A percentile compares a stretch with the other conserved stretches of the same genome.
Evolutionary conservation across 1,140 invertebrate species (phyloP).

Genomic region (Tetragnatha versicolor): DNA sequence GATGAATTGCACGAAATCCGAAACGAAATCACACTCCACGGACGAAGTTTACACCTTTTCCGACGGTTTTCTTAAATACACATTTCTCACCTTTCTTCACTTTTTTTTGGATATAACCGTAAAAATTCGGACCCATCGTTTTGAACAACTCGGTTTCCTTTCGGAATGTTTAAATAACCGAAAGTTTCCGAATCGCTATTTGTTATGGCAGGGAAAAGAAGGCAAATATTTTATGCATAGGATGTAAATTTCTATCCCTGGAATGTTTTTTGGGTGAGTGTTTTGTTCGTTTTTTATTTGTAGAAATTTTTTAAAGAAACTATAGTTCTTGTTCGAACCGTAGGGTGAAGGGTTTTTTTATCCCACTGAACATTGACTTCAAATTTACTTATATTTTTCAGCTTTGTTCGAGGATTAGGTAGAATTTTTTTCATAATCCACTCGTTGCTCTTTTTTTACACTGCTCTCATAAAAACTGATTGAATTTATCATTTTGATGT

Average conservation of each 20-base stretch:
- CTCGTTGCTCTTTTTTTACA: too few relatives aligned
- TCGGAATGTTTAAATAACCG: conserved; percentile 22
- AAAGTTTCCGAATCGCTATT: conserved; percentile 17
- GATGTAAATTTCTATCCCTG: conserved; percentile 26
- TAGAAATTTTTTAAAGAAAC: too few relatives aligned
- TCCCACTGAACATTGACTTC: too few relatives aligned
- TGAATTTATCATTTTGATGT: too few relatives aligned
- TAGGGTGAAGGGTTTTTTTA: too few relatives aligned
- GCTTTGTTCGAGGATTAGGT: too few relatives aligned
- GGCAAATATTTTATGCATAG: conserved; percentile 33
- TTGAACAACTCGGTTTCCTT: not conserved
- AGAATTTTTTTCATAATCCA: too few relatives aligned
- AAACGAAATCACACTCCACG: not conserved
- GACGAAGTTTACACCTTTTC: not conserved
- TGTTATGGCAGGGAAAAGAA: not conserved
- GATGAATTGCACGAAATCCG: not conserved
- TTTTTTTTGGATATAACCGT: not conserved
- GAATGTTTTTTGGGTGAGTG: conserved; percentile 6
- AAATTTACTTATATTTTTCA: too few relatives aligned
- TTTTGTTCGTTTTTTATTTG: too few relatives aligned
- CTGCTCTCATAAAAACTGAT: too few relatives aligned
- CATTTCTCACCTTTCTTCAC: not conserved
- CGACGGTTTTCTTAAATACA: not conserved
- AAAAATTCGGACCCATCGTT: not conserved
- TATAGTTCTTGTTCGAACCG: too few relatives aligned